Evolutionary conservation across 2,888 invertebrate species (phyloP).

Genomic region (Noctua janthina): DNA sequence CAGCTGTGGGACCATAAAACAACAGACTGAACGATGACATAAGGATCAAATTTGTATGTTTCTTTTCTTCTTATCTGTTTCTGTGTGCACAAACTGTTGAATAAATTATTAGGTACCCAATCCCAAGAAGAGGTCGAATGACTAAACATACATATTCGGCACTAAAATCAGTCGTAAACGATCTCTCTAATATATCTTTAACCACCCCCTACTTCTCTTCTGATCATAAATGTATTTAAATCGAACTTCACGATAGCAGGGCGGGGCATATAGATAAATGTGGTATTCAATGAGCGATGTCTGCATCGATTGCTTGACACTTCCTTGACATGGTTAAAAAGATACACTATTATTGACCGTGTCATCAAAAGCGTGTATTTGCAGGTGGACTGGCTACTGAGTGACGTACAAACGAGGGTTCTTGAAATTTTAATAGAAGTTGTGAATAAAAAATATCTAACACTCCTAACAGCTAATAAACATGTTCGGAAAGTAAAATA

Average conservation of each 20-base stretch:
- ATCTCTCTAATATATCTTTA: background rate
- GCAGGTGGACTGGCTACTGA: background rate
- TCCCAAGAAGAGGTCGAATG: background rate
- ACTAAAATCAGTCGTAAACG: too few relatives aligned
- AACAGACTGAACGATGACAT: too few relatives aligned
- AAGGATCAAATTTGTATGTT: too few relatives aligned
- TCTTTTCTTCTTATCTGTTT: background rate
- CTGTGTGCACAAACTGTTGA: background rate
- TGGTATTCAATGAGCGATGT: background rate
- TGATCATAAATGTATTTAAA: background rate
- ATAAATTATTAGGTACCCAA: background rate
- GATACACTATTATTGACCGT: conserved; percentile 14
- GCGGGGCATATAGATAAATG: background rate
- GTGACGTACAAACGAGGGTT: background rate
- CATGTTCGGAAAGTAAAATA: background rate
- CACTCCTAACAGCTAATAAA: background rate
- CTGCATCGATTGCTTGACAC: conserved; percentile 31
- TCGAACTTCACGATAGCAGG: background rate
- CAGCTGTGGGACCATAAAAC: too few relatives aligned
- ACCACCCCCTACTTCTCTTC: background rate
- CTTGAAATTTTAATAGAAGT: background rate
- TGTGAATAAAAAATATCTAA: too few relatives aligned
- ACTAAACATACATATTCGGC: background rate
- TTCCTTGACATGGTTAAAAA: conserved; percentile 36
- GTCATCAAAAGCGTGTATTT: background rate